Percentiles rank a stretch among this genome's conserved stretches.
phyloP scores from a whole-genome alignment of 2,888 invertebrate species.

The Pheosia tremula region DNA sequence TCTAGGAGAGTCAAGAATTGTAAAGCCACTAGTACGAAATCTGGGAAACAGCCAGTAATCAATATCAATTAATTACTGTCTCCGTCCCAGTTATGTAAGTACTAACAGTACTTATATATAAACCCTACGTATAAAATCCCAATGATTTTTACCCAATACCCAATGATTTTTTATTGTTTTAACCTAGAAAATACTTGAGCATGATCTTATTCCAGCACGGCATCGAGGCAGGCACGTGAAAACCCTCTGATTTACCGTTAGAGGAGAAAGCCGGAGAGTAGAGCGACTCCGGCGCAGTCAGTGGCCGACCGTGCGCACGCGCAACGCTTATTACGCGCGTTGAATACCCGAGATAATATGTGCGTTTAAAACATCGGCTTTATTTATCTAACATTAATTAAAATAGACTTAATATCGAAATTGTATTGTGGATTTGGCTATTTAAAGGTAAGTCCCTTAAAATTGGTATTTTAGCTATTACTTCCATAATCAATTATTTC shows the following conservation, averaged over 20 bases:
- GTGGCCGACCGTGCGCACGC: conserved; percentile 28
- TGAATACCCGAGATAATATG: conserved; percentile 10
- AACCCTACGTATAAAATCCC: neutral
- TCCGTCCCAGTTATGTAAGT: too few relatives aligned
- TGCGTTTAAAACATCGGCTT: conserved; percentile 4
- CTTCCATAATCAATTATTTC: too few relatives aligned
- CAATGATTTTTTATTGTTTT: conserved; percentile 11
- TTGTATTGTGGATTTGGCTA: conserved; percentile 16
- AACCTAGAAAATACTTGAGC: conserved; percentile 30
- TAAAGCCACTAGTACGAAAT: too few relatives aligned
- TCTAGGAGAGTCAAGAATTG: too few relatives aligned
- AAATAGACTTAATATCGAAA: neutral
- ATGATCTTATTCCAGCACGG: conserved; percentile 42
- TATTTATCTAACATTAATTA: neutral
- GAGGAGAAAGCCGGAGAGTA: conserved; percentile 69
- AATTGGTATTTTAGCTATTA: neutral
- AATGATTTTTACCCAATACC: too few relatives aligned
- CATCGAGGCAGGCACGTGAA: conserved; percentile 27
- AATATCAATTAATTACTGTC: too few relatives aligned
- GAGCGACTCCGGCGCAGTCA: conserved; percentile 41
- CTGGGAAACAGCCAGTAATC: too few relatives aligned
- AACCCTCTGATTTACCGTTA: conserved; percentile 67
- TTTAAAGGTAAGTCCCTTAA: conserved; percentile 21
- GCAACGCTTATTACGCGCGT: conserved; percentile 28
- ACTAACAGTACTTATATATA: too few relatives aligned